Conservation (phyloP, 1,140 invertebrate genomes). For the Zaprionus tsacasi region DNA sequence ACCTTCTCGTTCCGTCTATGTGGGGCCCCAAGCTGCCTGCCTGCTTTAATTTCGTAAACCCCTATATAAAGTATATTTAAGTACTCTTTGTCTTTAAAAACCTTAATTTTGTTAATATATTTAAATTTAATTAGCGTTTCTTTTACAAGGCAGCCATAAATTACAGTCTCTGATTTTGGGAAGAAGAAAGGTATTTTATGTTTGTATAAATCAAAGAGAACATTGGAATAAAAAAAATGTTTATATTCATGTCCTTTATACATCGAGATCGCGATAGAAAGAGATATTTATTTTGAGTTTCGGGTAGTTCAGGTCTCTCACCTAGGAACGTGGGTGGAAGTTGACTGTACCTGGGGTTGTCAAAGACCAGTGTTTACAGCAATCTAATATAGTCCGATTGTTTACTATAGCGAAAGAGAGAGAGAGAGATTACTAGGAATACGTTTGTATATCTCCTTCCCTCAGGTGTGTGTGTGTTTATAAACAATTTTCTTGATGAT, state of each 20-base stretch:
- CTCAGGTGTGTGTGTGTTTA: slow-evolving; percentile 7
- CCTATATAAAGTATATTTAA: neutral
- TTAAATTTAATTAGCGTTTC: too few species aligned
- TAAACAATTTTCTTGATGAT: slow-evolving; percentile 26
- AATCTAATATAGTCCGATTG: slow-evolving; percentile 31
- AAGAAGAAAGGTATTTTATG: too few species aligned
- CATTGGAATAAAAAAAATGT: neutral
- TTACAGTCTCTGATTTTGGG: too few species aligned
- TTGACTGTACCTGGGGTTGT: slow-evolving; percentile 1
- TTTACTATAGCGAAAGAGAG: slow-evolving; percentile 20
- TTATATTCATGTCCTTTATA: neutral
- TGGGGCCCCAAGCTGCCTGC: neutral
- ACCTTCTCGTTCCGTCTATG: neutral
- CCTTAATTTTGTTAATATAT: too few species aligned
- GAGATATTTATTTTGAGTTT: neutral
- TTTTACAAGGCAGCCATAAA: too few species aligned
- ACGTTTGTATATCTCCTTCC: slow-evolving; percentile 10
- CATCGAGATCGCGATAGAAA: neutral
- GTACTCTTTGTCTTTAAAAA: too few species aligned
- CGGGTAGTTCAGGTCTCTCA: neutral
- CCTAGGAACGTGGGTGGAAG: neutral
- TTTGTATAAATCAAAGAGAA: too few species aligned
- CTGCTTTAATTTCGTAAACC: too few species aligned
- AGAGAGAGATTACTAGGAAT: slow-evolving; percentile 19
- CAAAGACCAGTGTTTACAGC: slow-evolving; percentile 22